Percentiles rank a stretch among this genome's conserved stretches.
Evolutionary conservation across 2,113 vertebrate genomes (phyloP).

Genomic region (Megaceryle torquata): DNA sequence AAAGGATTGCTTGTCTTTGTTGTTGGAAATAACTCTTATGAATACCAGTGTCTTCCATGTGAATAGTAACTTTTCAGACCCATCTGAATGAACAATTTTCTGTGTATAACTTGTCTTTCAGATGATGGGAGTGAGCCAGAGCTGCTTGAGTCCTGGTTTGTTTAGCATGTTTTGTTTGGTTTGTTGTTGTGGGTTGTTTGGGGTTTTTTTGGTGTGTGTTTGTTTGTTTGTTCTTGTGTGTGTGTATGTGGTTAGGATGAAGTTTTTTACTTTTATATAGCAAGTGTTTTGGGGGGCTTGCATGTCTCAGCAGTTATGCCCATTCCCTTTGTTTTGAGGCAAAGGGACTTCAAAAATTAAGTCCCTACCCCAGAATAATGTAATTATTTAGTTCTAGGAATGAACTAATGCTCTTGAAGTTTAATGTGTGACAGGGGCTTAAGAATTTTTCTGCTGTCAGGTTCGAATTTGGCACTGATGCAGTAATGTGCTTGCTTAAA

Average conservation of each 20-base stretch:
- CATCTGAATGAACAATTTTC: neutral
- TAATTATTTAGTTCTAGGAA: neutral
- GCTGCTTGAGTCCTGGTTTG: neutral
- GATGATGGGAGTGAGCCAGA: neutral
- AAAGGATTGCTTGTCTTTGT: neutral
- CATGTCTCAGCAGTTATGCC: neutral
- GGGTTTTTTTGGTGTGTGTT: too few relatives aligned
- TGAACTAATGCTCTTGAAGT: neutral
- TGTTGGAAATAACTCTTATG: neutral
- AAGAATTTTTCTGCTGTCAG: neutral
- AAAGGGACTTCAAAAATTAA: neutral
- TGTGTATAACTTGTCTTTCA: neutral
- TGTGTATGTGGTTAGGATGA: rapidly evolving
- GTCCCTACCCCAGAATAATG: neutral
- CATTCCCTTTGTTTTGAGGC: neutral
- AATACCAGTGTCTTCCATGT: neutral
- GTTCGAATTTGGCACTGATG: neutral
- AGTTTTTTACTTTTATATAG: neutral
- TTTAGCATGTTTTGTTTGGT: neutral
- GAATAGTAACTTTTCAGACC: neutral
- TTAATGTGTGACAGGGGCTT: neutral
- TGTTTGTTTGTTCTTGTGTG: too few relatives aligned
- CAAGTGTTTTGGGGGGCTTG: neutral
- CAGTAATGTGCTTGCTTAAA: neutral
- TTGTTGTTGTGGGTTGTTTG: rapidly evolving